These are phyloP conservation scores for Ceriagrion tenellum DNA, from an alignment of 2,888 invertebrate species.

Conservation along the genomic window DNA sequence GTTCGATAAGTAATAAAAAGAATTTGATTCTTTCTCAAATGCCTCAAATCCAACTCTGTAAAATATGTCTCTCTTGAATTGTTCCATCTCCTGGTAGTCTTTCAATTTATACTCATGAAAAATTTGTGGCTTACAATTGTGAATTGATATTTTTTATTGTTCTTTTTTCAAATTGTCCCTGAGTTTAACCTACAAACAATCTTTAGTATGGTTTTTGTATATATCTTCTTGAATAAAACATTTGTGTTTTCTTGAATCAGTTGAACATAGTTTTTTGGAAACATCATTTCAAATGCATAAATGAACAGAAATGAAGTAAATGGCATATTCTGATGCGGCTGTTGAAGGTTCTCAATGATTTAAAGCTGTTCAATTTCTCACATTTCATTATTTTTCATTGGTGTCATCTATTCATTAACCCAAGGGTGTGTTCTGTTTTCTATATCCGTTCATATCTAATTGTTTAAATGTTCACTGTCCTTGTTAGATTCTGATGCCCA, in stretches of 20 bases:
- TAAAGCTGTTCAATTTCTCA: no score
- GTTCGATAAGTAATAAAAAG: background rate
- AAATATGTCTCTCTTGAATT: background rate
- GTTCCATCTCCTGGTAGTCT: background rate
- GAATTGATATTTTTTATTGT: background rate
- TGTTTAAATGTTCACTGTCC: no score
- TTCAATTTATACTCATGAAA: background rate
- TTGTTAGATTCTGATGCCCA: no score
- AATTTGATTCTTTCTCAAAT: background rate
- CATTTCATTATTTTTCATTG: no score
- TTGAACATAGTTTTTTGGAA: no score
- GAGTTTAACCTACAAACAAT: background rate
- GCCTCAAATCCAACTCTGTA: background rate
- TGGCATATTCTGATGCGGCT: no score
- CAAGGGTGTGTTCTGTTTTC: no score
- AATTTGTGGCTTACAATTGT: background rate
- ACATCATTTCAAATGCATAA: no score
- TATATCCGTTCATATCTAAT: no score
- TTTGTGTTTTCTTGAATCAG: background rate
- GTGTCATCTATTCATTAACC: no score
- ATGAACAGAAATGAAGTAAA: no score
- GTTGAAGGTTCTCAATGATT: no score
- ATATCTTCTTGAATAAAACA: background rate
- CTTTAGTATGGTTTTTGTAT: background rate
- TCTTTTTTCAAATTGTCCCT: background rate